Base-by-base conservation (phyloP, 2,888 invertebrate species). In the Agrochola circellaris region DNA sequence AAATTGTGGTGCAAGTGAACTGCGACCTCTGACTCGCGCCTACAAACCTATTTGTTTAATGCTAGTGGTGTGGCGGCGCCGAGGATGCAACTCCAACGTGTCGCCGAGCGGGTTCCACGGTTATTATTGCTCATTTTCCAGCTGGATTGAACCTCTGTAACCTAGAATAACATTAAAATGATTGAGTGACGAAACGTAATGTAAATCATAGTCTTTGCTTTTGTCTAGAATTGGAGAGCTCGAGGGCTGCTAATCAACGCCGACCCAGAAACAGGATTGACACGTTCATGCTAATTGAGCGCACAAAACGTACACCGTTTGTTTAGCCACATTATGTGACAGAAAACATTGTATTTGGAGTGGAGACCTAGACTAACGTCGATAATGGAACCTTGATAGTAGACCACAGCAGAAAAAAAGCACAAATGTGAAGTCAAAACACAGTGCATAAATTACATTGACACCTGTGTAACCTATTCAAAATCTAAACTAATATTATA, bases 1-100 rank as follows among this genome's bases (percentile, higher is more conserved):
- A 81, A 86, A 70, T 75, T 72, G 75, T 81, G 69, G 65, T 82
- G 74, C 72, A 83, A 80, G 74, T 82, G 85, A 88, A 83, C 85
- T 87, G 42, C 65, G 82, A 85, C 76, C 86, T 85, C 72, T 85
- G 82, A 78, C 82, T 61, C 69, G 70, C 67, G 66, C 81, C 77
- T 83, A 75, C 65, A 75, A 80, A 81, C 74, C 75, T 83, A 87
- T 85, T 87, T 87, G 77, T 85, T 87, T 85, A 88, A 85, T 87
- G 81, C 66, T 88, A 87, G 83, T 80, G 70, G 76, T 77, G 66
- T 64, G 75, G 20, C 54, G 65, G 77, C 72, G 69, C 58, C 76
- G 78, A 82, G 78, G 85, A 83, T 79, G 77, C 85, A 85, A 83
- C 85, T 60, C 45, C 77, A 58, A 80, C 82, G 77, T 83, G 81